Evolutionary conservation across 2,888 invertebrate species (phyloP), one percentile per base, ranked within the genome.

Genomic region (Eupithecia pulchellata): DNA sequence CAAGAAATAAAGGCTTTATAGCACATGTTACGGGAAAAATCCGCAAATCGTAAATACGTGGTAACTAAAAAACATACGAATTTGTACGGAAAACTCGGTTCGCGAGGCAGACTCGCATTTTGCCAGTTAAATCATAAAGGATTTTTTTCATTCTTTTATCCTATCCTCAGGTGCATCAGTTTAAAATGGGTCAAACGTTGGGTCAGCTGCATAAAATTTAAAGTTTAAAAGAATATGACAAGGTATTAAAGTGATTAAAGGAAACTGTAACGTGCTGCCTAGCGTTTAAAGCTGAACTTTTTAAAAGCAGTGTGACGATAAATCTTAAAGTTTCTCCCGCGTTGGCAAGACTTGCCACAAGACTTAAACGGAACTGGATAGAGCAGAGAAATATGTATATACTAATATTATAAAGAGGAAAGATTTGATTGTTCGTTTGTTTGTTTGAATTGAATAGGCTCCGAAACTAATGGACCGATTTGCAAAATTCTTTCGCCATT

Each of bases 201-300:
- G 29, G 27, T 30, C 17, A 30, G 9, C 58, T 58, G 27, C 17
- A 58, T 20, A 58, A 29, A 58, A 3, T n/a, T 61, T 2, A 60
- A 52, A 61, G 27, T 32, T 30, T 69, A n/a, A 64, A 61, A 65
- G 65, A 66, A 60, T 47, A 64, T 30, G 47, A 66, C 73, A 78
- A 73, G 66, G 64, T 78, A 74, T 71, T 73, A 74, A 75, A 78
- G 77, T 78, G 82, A 82, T 86, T 84, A 84, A 79, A 81, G 78
- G 78, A 78, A 82, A 80, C 76, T 77, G 73, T 81, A 81, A 79
- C 80, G 72, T 84, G 47, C 52, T 25, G 52, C 84, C 83, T 84
- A 86, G 82, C 86, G 88, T 88, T 91, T 88, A 84, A 92, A 91
- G 90, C 92, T 89, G 91, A 92, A 92, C 90, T 92, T 89, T 86